Evolutionary conservation across 2,888 invertebrate species (phyloP), one percentile per base, ranked within the genome.

Genomic region (Cataglyphis rosenhaueri): DNA sequence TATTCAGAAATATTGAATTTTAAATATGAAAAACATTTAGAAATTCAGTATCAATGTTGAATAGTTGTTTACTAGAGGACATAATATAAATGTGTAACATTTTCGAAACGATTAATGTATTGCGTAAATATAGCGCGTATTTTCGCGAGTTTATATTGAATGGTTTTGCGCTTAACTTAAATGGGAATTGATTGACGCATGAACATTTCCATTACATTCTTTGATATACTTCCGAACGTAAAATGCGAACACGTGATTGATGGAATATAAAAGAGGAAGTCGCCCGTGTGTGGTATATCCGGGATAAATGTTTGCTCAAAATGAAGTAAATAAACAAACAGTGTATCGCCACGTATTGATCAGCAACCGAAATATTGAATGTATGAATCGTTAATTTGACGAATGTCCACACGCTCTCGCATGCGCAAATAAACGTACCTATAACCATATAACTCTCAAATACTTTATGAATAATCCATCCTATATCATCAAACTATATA

Each of bases 291-390:
- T 41, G 38, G 44, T 2, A 8, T 52, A 66, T 64, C 38, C 44
- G 68, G n/a, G 29, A 25, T 25, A 70, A 76, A 79, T 44, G 57
- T 52, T 70, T 65, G 65, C n/a, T 62, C 32, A 65, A 59, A 82
- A 78, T 66, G 29, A 55, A 78, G 71, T 83, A 83, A 84, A 78
- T 84, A 83, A 83, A 84, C 83, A 82, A 74, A 64, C 52, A 55
- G 65, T 18, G 52, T 62, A 64, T 73, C 38, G 82, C 73, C 48
- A 15, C 35, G 65, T 71, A 76, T 84, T 82, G 84, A 84, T 73
- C 78, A 74, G n/a, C 18, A 62, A 65, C 73, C 59, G 73, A 84
- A 83, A 83, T 73, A 66, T 79, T 79, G 83, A 83, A 84, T 83
- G 44, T 78, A 79, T 84, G 83, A 84, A 84, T 83, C 73, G 74